Percentiles rank a stretch among this genome's conserved stretches.
These are phyloP conservation scores for Scolopax rusticola DNA, from an alignment of 2,797 vertebrate genomes.

Conservation along the genomic window DNA sequence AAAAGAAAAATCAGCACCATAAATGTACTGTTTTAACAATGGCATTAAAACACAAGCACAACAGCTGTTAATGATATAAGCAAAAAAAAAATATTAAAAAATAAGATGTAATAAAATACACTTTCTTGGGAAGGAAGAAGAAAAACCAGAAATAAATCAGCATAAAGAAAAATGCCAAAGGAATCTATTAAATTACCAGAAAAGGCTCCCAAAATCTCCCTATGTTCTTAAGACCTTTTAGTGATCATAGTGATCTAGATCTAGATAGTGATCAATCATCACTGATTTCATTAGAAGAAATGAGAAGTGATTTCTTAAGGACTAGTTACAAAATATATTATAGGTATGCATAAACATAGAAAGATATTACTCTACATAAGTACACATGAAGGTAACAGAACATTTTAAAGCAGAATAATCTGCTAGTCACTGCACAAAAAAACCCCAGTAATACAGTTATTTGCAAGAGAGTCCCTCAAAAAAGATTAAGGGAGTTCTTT, in stretches of 20 bases:
- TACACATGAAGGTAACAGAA: not conserved
- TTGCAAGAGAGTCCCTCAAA: not conserved
- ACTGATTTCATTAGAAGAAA: not conserved
- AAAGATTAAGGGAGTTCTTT: not conserved
- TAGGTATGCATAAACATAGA: not conserved
- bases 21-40: not conserved
- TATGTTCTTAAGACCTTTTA: not conserved
- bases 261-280: not conserved
- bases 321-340: not conserved
- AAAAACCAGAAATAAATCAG: not conserved
- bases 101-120: not conserved
- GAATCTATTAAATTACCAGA: not conserved
- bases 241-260: not conserved
- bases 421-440: not conserved
- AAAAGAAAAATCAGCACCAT: not conserved
- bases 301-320: not conserved
- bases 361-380: not conserved
- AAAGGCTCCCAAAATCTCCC: not conserved
- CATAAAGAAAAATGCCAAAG: not conserved
- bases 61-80: not conserved
- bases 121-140: not conserved
- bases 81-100: not conserved
- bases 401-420: not conserved
- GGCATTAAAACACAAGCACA: not conserved
- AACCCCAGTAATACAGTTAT: not conserved